Conservation (phyloP, 2,888 invertebrate genomes). For the Anarsia innoxiella region DNA sequence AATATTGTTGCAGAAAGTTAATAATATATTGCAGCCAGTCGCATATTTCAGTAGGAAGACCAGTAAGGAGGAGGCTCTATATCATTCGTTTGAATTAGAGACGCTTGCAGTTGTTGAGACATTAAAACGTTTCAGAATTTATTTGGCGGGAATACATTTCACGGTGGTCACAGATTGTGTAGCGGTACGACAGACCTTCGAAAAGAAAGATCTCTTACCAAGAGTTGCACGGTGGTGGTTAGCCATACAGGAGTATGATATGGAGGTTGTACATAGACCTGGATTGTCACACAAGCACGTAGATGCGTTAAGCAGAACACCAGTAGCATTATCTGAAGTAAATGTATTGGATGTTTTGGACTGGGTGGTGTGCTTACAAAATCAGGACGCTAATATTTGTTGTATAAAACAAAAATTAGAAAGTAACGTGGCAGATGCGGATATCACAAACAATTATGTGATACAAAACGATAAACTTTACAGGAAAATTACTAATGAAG, state of each 20-base stretch:
- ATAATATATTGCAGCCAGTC: conserved; percentile 17
- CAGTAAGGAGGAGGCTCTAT: conserved; percentile 15
- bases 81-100: background rate
- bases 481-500: background rate
- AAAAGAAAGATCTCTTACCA: background rate
- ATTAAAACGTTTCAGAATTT: background rate
- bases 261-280: background rate
- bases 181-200: background rate
- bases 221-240: background rate
- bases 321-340: background rate
- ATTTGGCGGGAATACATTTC: background rate
- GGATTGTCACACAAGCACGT: background rate
- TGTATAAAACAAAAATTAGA: background rate
- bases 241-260: background rate
- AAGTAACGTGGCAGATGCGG: background rate
- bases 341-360: background rate
- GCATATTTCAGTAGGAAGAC: conserved; percentile 23
- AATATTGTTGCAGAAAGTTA: conserved; percentile 24
- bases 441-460: background rate
- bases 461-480: background rate
- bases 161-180: background rate
- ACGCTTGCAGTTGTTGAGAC: conserved; percentile 3
- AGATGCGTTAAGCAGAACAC: background rate
- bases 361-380: background rate
- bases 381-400: background rate